phyloP scores from a whole-genome alignment of 35 echinoderm and acorn worm genomes.

The Eucidaris tribuloides region DNA sequence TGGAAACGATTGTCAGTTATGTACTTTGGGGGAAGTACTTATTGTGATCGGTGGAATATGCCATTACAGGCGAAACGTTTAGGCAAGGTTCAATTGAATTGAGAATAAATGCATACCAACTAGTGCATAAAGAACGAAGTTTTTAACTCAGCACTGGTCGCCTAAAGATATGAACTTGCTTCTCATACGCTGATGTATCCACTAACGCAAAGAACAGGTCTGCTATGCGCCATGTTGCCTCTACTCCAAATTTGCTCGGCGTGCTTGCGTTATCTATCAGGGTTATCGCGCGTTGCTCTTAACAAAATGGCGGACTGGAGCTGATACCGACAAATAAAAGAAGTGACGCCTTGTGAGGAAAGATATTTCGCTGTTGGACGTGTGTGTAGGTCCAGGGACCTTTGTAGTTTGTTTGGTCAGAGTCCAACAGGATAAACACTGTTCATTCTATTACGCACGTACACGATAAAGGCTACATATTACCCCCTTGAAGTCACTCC shows the following conservation, averaged over 20 bases:
- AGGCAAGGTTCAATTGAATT: too few relatives aligned
- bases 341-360: not conserved
- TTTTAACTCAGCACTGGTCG: too few relatives aligned
- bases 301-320: not conserved
- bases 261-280: not conserved
- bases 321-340: not conserved
- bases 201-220: not conserved
- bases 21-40: too few relatives aligned
- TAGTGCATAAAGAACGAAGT: too few relatives aligned
- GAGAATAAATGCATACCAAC: too few relatives aligned
- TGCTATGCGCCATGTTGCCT: not conserved
- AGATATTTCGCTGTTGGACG: slow-evolving; percentile 16
- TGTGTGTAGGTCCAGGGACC: not conserved
- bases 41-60: too few relatives aligned
- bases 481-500: too few relatives aligned
- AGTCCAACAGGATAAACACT: not conserved
- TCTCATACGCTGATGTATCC: not conserved
- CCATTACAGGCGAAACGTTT: too few relatives aligned
- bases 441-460: not conserved
- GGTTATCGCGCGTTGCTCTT: not conserved
- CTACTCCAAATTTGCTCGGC: not conserved
- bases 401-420: not conserved
- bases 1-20: too few relatives aligned
- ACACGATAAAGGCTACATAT: too few relatives aligned
- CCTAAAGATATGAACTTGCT: too few relatives aligned